Conservation (phyloP, 2,113 vertebrate species). For the Propithecus coquereli region DNA sequence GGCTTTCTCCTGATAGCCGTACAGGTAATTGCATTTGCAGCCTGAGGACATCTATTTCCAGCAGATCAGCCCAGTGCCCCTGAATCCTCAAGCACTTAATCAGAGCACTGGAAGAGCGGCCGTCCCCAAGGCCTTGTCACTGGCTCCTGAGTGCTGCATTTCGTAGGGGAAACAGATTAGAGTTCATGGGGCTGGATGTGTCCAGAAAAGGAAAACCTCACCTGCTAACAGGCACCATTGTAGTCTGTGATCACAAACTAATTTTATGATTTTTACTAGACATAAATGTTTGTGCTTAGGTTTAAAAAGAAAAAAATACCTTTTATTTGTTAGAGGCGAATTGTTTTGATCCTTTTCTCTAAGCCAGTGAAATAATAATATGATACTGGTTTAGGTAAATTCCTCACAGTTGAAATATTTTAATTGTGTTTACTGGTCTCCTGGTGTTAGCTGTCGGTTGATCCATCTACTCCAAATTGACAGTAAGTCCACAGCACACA, state of each 20-base stretch:
- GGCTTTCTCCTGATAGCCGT: not conserved
- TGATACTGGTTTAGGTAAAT: not conserved
- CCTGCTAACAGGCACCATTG: too few relatives aligned
- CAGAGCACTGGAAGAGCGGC: not conserved
- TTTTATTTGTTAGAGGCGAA: not conserved
- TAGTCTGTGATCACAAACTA: too few relatives aligned
- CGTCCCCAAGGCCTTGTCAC: not conserved
- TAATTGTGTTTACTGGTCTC: not conserved
- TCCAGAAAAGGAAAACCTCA: not conserved
- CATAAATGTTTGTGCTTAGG: not conserved
- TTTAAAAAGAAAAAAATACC: not conserved
- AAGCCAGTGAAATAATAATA: not conserved
- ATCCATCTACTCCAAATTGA: not conserved
- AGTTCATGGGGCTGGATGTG: not conserved
- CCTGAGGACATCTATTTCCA: conserved; percentile 39
- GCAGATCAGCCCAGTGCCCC: not conserved
- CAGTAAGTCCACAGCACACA: not conserved
- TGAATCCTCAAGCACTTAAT: not conserved
- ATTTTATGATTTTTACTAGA: not conserved
- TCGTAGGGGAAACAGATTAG: not conserved
- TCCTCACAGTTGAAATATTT: not conserved
- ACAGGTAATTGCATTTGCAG: conserved; percentile 46
- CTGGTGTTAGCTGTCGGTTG: not conserved
- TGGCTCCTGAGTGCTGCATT: not conserved
- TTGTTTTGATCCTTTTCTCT: not conserved